Evolutionary conservation across 2,888 invertebrate species (phyloP), one percentile per base, ranked within the genome.

Genomic region (Matsumyia berberina): DNA sequence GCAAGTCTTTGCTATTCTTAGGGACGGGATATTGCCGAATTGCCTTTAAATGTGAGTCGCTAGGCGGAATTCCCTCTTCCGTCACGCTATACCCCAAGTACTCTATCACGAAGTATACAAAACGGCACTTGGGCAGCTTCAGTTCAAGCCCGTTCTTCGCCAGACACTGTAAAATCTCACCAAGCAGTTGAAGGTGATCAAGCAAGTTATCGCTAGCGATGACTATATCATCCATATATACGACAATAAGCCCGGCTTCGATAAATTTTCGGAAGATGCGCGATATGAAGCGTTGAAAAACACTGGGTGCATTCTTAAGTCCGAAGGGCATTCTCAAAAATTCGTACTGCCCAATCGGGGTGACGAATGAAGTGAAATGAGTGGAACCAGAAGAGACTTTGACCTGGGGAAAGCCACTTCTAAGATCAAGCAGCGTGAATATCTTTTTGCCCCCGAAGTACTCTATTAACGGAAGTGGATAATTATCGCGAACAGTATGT

Each of bases 11-110:
- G n/a, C n/a, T n/a, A n/a, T n/a, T 82, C 24, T 58, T 73, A 1
- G 81, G 80, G 1, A 39, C 62, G n/a, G 86, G 86, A 35, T 77
- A 82, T 7, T 67, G 33, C 15, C 8, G 9, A 6, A 67, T 49
- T 1, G 70, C 53, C 9, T 11, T 33, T 9, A 74, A 15, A 5
- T 55, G 55, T 0, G 17, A 31, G 6, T 49, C 57, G 58, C 46
- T 76, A 0, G 72, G 62, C 1, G 9, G 39, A 8, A 82, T 66
- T 5, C 77, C 57, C 6, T 39, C 12, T 12, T 29, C 31, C 8
- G 49, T 42, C 6, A 72, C 60, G 0, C 11, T 42, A 35, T 86
- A 77, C 15, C 80, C 86, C 0, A 82, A 37, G 19, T 82, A 78
- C 11, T 78, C 72, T n/a, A 78, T 78, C 5, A 12, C 15, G 2